Evolutionary conservation across 2,113 vertebrate species (phyloP).

Genomic region (Tyto alba): DNA sequence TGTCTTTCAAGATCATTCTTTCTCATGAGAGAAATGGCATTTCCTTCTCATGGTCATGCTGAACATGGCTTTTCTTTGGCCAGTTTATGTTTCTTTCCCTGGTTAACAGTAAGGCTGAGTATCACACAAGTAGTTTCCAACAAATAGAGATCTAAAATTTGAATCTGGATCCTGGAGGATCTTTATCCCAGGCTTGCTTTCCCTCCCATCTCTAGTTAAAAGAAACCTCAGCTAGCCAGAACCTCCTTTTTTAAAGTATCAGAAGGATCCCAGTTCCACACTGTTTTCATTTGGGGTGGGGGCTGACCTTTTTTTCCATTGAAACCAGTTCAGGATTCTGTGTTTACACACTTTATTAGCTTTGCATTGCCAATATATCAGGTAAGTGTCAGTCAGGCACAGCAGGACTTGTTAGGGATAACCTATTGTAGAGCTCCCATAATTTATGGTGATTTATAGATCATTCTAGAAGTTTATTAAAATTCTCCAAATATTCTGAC

Average conservation of each 20-base stretch:
- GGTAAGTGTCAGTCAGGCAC: not conserved
- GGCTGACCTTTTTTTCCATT: not conserved
- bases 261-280: not conserved
- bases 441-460: slow-evolving; percentile 26
- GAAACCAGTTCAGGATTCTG: not conserved
- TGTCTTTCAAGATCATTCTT: not conserved
- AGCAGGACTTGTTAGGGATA: not conserved
- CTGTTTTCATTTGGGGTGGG: not conserved
- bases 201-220: not conserved
- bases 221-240: not conserved
- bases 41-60: not conserved
- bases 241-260: not conserved
- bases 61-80: not conserved
- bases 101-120: not conserved
- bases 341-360: not conserved
- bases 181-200: not conserved
- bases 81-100: not conserved
- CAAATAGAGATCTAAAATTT: not conserved
- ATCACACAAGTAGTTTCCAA: not conserved
- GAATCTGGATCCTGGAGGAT: not conserved
- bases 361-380: not conserved
- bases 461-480: slow-evolving; percentile 30
- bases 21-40: not conserved
- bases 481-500: slow-evolving; percentile 24
- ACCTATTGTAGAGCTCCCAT: not conserved